Percentiles rank a stretch among this genome's conserved stretches.
Evolutionary conservation across 2,797 vertebrate species (phyloP).

Genomic region (Pseudocheirus occidentalis): DNA sequence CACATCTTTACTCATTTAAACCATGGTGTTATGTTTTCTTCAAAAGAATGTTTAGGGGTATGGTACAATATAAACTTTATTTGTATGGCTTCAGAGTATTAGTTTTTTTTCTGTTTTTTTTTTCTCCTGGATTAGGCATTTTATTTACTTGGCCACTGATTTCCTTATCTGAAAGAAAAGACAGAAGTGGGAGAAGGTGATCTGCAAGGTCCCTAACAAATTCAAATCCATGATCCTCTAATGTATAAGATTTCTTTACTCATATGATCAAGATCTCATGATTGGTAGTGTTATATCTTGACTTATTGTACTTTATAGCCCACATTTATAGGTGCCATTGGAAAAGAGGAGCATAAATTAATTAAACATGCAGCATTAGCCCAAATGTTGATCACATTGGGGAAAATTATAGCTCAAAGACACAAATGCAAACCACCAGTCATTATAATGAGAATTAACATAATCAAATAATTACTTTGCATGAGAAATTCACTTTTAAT

Average conservation of each 20-base stretch:
- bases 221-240: neutral
- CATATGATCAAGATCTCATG: neutral
- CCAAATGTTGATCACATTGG: neutral
- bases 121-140: neutral
- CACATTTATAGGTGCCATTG: neutral
- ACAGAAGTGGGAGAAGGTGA: neutral
- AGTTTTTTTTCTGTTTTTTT: no score
- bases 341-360: neutral
- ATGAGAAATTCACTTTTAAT: neutral
- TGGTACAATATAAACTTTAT: neutral
- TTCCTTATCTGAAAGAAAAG: neutral
- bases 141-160: neutral
- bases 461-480: neutral
- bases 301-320: neutral
- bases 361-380: neutral
- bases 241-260: neutral
- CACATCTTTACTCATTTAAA: neutral
- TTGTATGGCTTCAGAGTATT: neutral
- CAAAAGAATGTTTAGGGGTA: neutral
- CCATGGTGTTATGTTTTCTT: neutral
- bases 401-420: neutral
- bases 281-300: neutral
- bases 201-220: neutral
- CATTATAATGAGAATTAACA: neutral
- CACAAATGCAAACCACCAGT: neutral